Evolutionary conservation across 1,140 invertebrate species (phyloP), one percentile per base, ranked within the genome.

Genomic region (Bradynema listronoti): DNA sequence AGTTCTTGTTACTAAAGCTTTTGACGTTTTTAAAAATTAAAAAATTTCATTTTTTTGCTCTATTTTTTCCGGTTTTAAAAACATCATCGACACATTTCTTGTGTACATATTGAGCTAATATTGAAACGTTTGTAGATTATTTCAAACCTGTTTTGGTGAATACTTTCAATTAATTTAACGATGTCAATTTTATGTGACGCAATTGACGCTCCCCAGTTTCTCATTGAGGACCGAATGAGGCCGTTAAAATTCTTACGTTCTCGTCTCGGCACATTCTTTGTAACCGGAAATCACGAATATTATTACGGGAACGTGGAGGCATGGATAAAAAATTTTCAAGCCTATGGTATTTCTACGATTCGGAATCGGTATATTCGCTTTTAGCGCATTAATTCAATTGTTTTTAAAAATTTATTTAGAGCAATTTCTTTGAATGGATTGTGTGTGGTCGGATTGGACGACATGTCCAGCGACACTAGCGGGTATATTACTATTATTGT

Each of bases 221-320:
- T 68, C n/a, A 69, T 69, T 16, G 65, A 69, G 57, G 53, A 69
- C 1, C 34, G 67, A 4, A 55, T 69, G 4, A 56, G 61, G 25
- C 61, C 67, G 1, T 49, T 69, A 27, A 50, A 43, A 42, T 58
- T 61, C 50, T 49, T 69, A 14, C 22, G 46, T 4, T 47, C 69
- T 1, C 61, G 33, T 0, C 29, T 68, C 24, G 64, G 64, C 4
- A 71, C 66, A 0, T 71, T 72, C 45, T 65, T 30, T n/a, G 68
- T 71, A n/a, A 71, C 66, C n/a, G 66, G 66, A 25, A 68, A 66
- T 39, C 64, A 66, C 33, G 61, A 63, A 32, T 73, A 69, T 53
- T 69, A 69, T 42, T 69, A 69, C 47, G 67, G 67, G 14, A 43
- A 71, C 53, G 72, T 36, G 11, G 22, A 58, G 25, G 65, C 67